Base-by-base conservation (phyloP, 2,113 vertebrate species). In the Stigmatopora argus region DNA sequence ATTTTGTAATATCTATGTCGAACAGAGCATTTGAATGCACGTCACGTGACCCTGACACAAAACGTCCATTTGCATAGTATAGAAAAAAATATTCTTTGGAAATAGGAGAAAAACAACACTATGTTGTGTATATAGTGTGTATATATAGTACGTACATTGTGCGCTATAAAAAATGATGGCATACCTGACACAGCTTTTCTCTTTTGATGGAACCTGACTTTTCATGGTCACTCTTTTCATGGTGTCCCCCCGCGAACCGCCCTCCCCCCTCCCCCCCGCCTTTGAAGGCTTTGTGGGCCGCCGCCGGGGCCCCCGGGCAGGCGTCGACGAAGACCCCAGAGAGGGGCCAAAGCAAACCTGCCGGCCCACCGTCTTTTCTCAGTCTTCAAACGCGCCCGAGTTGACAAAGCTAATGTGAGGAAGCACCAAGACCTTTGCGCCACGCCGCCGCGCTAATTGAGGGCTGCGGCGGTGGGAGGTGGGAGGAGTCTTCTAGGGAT, bases 401-500 rank as follows among this genome's bases (percentile, higher is more conserved):
- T 80, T 80, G 84, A 89, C 89, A 88, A 90, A 89, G 74, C 81
- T 78, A 64, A 71, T 87, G 80, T 85, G 87, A 89, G 82, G 71
- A 82, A 85, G 76, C 83, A 71, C 69, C 1, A 67, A 67, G 79
- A 77, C 77, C 83, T 84, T 87, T 66, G 66, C 15, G 78, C 80
- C 83, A 86, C 65, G 67, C 59, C 5, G 66, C 64, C 78, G 83
- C 79, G 75, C 88, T 92, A 91, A 91, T 90, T 92, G 89, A 90
- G 53, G 75, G 82, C 87, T 88, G 79, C 80, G 85, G 85, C 86
- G 69, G 80, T 80, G 64, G 69, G 77, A 67, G 72, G 73, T 72
- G 73, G 72, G 70, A 74, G 78, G 81, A 68, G 81, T 80, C 73
- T 61, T 71, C 70, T 67, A 61, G 61, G 68, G 41, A 19, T 48